A percentile compares a stretch with the other conserved stretches of the same genome.
phyloP scores from a whole-genome alignment of 2,113 vertebrate genomes.

The Cisticola juncidis region DNA sequence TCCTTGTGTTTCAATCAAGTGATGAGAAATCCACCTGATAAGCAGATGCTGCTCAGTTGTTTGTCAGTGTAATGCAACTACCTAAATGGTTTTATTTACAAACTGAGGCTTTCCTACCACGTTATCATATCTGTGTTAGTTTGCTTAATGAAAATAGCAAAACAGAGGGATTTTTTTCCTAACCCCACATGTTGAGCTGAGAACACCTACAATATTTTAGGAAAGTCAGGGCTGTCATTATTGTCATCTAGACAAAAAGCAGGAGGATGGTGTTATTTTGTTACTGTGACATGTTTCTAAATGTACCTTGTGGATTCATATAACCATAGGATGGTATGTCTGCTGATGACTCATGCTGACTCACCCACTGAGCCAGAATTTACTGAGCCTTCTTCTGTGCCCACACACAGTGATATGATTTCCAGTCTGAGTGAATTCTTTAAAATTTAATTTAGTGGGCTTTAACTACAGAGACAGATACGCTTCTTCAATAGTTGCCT shows the following conservation, averaged over 20 bases:
- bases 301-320: slow-evolving; percentile 41
- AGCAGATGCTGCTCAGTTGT: background rate
- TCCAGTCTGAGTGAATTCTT: slow-evolving; percentile 57
- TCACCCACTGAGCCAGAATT: slow-evolving; percentile 49
- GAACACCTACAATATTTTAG: slow-evolving; percentile 16
- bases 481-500: background rate
- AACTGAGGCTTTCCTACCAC: background rate
- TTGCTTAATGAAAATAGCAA: slow-evolving; percentile 9
- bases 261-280: slow-evolving; percentile 50
- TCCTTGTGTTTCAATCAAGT: background rate
- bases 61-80: background rate
- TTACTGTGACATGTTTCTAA: slow-evolving; percentile 55
- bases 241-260: slow-evolving; percentile 44
- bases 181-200: background rate
- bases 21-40: background rate
- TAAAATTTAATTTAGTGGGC: slow-evolving; percentile 55
- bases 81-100: background rate
- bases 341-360: slow-evolving; percentile 67
- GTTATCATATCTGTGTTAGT: background rate
- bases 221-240: background rate
- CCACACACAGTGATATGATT: slow-evolving; percentile 61
- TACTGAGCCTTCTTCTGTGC: slow-evolving; percentile 37
- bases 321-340: slow-evolving; percentile 40
- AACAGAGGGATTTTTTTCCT: background rate
- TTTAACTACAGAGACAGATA: slow-evolving; percentile 50